These are phyloP conservation scores for Leucopternis melanops DNA, from an alignment of 2,113 vertebrate genomes.

Conservation along the genomic window DNA sequence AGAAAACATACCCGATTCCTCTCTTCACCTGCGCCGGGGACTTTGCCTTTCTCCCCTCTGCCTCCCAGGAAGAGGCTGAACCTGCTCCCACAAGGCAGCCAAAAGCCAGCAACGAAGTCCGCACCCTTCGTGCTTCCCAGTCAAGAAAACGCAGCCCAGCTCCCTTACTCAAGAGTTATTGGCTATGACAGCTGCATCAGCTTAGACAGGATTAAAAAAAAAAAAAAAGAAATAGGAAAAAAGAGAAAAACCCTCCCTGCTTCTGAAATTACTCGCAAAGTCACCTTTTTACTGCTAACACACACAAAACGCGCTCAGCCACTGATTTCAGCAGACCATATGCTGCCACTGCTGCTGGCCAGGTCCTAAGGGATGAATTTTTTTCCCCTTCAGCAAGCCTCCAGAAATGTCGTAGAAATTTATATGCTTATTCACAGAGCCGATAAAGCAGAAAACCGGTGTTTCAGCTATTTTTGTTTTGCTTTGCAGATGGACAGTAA, in stretches of 20 bases:
- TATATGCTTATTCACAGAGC: constrained; percentile 81
- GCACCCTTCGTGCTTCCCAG: neutral
- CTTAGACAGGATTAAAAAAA: constrained; percentile 20
- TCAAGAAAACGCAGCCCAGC: neutral
- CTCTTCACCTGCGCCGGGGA: neutral
- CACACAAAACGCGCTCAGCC: constrained; percentile 51
- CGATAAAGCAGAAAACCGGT: constrained; percentile 77
- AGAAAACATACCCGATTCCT: neutral
- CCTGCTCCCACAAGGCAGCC: neutral
- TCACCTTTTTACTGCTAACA: constrained; percentile 72
- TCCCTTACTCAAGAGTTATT: constrained; percentile 13
- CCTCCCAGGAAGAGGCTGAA: neutral
- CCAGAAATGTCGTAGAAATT: constrained; percentile 77
- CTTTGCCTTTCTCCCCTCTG: neutral
- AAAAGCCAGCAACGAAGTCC: neutral
- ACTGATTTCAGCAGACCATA: constrained; percentile 71
- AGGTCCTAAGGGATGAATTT: constrained; percentile 73
- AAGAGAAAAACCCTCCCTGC: neutral
- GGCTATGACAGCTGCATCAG: constrained; percentile 38
- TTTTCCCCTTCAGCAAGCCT: constrained; percentile 76
- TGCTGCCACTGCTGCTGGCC: constrained; percentile 68
- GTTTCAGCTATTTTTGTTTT: too few species aligned
- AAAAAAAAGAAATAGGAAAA: neutral
- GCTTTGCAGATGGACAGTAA: too few species aligned
- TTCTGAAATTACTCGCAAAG: constrained; percentile 68